Base-by-base conservation (phyloP, 2,797 vertebrate genomes). In the Selene dorsalis region DNA sequence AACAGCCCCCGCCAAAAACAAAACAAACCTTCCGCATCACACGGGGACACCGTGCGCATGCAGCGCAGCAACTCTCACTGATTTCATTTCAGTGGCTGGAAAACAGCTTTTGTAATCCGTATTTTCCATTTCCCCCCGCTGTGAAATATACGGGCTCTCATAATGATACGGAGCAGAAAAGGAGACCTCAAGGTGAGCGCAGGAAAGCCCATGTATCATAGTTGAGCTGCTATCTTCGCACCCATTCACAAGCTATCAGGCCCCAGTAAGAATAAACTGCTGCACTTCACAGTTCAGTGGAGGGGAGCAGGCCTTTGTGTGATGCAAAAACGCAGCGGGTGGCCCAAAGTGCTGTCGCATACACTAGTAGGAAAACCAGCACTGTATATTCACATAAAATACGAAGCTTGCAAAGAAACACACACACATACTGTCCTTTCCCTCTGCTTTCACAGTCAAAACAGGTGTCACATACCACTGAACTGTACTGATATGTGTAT, bases 221-320 rank as follows among this genome's bases (percentile, higher is more conserved):
- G 86, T 78, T 41, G 41, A 62, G 75, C 76, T 8, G 43, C 58
- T 81, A 80, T 89, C 91, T 88, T 77, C 80, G 55, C 84, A 77
- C 67, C 82, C 80, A 69, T 88, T 89, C 79, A 87, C 53, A 57
- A 85, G 84, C 84, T 82, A 88, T 87, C 83, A 73, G 69, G 69
- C 77, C 73, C 71, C 63, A 72, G 80, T 88, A 82, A 88, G 89
- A 89, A 80, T 81, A 88, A 91, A 93, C 90, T 87, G 84, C 86
- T 89, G 88, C 79, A 85, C 89, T 92, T 93, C 88, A 92, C 91
- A 89, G 91, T 85, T 93, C 92, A 91, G 68, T 88, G 82, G 88
- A 93, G 89, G 78, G 82, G 89, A 89, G 76, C 72, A 30, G 73
- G 65, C 72, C 69, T 86, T 81, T 88, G 79, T 82, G 69, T 32